Evolutionary conservation across 2,797 vertebrate species (phyloP).

Genomic region (Lindbergichthys nudifrons): DNA sequence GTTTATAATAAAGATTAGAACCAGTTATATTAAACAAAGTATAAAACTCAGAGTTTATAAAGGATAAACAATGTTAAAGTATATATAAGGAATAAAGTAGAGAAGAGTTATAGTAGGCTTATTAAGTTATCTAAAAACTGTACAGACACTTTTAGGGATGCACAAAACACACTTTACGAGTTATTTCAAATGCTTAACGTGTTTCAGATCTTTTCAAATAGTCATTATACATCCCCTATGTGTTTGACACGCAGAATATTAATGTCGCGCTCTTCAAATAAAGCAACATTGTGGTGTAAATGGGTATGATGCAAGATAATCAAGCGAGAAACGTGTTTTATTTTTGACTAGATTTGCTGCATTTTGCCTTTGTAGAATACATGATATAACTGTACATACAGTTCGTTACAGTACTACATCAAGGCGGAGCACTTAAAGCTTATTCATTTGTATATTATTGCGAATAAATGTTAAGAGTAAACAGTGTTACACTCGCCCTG

Average conservation of each 20-base stretch:
- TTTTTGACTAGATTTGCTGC: conserved; percentile 16
- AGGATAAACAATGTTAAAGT: background rate
- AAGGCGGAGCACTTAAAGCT: conserved; percentile 4
- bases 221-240: background rate
- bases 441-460: conserved; percentile 26
- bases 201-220: background rate
- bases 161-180: background rate
- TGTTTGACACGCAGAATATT: background rate
- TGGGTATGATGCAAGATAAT: background rate
- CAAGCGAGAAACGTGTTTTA: background rate
- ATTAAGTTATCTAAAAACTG: conserved; percentile 31
- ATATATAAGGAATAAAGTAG: conserved; percentile 22
- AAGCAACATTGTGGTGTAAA: background rate
- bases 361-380: conserved; percentile 31
- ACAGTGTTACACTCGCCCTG: conserved; percentile 49
- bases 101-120: conserved; percentile 15
- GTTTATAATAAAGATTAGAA: conserved; percentile 37
- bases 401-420: background rate
- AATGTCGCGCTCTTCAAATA: conserved; percentile 2
- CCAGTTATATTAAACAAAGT: conserved; percentile 15
- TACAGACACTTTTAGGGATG: background rate
- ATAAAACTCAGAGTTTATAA: conserved; percentile 12
- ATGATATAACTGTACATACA: conserved; percentile 27
- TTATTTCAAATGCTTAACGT: background rate
- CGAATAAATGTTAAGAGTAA: conserved; percentile 33